Base-by-base conservation (phyloP, 2,888 invertebrate genomes). In the Alloscopus bannaensis region DNA sequence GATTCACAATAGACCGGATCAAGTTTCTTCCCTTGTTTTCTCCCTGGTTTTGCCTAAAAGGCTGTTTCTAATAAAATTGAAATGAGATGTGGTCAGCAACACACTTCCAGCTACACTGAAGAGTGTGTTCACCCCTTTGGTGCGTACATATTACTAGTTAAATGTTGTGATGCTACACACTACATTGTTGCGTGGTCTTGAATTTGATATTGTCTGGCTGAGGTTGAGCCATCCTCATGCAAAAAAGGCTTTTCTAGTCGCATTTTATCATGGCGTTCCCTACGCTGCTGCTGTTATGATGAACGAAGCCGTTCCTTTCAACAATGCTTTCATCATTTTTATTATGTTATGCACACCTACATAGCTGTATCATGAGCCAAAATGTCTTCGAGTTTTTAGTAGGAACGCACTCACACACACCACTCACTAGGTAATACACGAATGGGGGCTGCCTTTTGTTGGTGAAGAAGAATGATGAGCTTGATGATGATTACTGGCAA, bases 31-130 rank as follows among this genome's bases (percentile, higher is more conserved):
- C 18, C 18, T 60, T 18, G 24, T 55, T 26, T 55, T 50, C 47
- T 4, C 24, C 24, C 62, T 47, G 29, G 45, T 45, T 31, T 13
- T 40, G 22, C 57, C 16, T 16, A 60, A 22, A 64, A 69, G 62
- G 62, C 69, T 60, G 76, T 76, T 76, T 3, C 31, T 1, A 16
- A 42, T 24, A 42, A 42, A 16, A 42, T 24, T 22, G 16, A 26
- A 62, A 40, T 42, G 47, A 26, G 77, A 69, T 70, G 77, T 68
- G 68, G 77, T 64, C 77, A 64, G 77, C 69, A 55, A 42, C 69
- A 52, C 68, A 68, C 60, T 76, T 77, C 77, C 77, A 77, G 77
- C 62, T 52, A 62, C 55, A 77, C 77, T 76, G 77, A 77, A 77
- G 77, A 77, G 77, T 77, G 42, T 77, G 77, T 77, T 77, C 77